These are phyloP conservation scores for Drosophila borealis DNA, from an alignment of 2,888 invertebrate species.

Conservation along the genomic window DNA sequence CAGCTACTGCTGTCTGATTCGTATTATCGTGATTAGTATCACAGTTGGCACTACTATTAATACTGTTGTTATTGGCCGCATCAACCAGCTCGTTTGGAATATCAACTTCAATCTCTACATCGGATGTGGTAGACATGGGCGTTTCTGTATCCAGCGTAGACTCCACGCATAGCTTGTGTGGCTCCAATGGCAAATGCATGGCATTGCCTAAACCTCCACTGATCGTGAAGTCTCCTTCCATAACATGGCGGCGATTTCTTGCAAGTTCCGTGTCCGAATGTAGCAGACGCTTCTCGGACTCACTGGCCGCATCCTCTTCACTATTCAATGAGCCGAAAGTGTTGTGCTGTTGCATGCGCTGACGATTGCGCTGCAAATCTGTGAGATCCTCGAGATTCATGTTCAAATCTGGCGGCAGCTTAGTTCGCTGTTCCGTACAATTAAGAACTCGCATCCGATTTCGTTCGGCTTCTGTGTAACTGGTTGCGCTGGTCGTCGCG, in stretches of 20 bases:
- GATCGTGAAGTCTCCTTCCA: conserved; percentile 38
- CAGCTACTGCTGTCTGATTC: background rate
- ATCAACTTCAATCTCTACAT: conserved; percentile 43
- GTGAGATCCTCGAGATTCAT: conserved; percentile 76
- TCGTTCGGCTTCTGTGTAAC: conserved; percentile 85
- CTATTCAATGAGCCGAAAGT: conserved; percentile 63
- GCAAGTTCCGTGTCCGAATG: conserved; percentile 22
- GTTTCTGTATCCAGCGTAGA: conserved; percentile 29
- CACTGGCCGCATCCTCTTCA: conserved; percentile 50
- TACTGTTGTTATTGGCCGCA: conserved; percentile 41
- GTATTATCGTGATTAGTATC: background rate
- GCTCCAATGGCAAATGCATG: conserved; percentile 49
- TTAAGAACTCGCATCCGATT: conserved; percentile 86
- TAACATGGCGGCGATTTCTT: conserved; percentile 27
- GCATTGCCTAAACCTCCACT: conserved; percentile 2
- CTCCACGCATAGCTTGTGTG: conserved; percentile 35
- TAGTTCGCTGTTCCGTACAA: conserved; percentile 58
- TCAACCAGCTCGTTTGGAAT: conserved; percentile 23
- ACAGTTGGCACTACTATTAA: background rate
- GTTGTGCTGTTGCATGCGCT: conserved; percentile 82
- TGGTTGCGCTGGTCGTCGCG: background rate
- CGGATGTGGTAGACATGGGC: conserved; percentile 68
- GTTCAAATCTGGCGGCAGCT: conserved; percentile 62
- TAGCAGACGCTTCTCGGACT: conserved; percentile 56
- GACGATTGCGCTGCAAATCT: conserved; percentile 84